Percentiles rank a stretch among this genome's conserved stretches.
phyloP scores from a whole-genome alignment of 2,113 vertebrate genomes.

The Gallinago paraguaiae region DNA sequence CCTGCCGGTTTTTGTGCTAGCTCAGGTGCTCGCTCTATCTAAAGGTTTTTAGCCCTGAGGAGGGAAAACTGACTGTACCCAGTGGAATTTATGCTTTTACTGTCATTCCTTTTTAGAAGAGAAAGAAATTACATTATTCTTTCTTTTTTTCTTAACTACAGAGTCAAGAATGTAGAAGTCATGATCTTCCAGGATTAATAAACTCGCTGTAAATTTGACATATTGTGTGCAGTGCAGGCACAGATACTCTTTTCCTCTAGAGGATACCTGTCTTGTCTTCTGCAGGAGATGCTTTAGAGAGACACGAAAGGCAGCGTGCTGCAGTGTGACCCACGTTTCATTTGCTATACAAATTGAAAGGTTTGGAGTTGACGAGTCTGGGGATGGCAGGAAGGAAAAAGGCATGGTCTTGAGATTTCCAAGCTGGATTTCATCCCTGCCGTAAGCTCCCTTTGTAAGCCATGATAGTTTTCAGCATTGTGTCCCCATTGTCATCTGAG shows the following conservation, averaged over 20 bases:
- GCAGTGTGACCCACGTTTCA: background rate
- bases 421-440: background rate
- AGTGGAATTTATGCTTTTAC: background rate
- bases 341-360: background rate
- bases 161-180: background rate
- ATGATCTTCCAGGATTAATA: background rate
- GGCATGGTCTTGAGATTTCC: background rate
- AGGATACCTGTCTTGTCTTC: slow-evolving; percentile 1
- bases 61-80: background rate
- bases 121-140: background rate
- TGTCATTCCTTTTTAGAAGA: background rate
- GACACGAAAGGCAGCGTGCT: background rate
- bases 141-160: background rate
- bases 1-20: background rate
- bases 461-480: background rate
- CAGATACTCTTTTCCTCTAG: background rate
- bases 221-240: background rate
- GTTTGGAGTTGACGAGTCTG: background rate
- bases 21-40: background rate
- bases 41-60: background rate
- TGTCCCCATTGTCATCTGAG: background rate
- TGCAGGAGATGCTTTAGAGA: background rate
- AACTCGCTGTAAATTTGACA: background rate
- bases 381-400: background rate
- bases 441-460: background rate